Base-by-base conservation (phyloP, 2,888 invertebrate species). In the Drosophila seclusa region DNA sequence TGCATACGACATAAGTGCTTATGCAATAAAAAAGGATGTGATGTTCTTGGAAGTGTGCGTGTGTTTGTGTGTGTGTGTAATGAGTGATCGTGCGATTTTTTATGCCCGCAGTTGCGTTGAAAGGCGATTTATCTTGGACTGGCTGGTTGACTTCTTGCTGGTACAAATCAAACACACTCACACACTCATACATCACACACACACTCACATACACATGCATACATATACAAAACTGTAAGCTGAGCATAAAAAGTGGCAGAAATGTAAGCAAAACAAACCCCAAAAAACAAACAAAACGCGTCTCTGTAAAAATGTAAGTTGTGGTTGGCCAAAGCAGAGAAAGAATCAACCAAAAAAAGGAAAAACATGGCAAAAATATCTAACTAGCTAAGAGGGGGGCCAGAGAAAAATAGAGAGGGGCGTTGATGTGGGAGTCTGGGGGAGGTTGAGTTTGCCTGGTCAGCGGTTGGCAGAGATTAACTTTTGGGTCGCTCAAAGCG, bases 11-110 rank as follows among this genome's bases (percentile, higher is more conserved):
- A 80, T 80, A 88, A 88, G 89, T 86, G 87, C 89, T 86, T 88
- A 83, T 88, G 80, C 70, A 70, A 84, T 80, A 78, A 27, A 55
- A 68, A 78, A 78, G 69, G 31, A 66, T 59, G 66, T 68, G 62
- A 54, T 59, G 71, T 29, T 11, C 29, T 45, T 21, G 45, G 13
- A n/a, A n/a, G 18, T 59, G 40, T 21, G 38, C 36, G 40, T 49
- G 48, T 58, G 54, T 64, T 40, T 54, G 57, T 55, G 59, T 58
- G 70, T 69, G 59, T 82, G 68, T 78, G 78, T 80, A 84, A 90
- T 90, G 91, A 90, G 86, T 87, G 90, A 87, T 91, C 87, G 86
- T 88, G 82, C 82, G 80, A 87, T 91, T 90, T 91, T 90, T 90
- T 91, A 85, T 82, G 82, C 79, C 83, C 75, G 70, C 78, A 82